Conservation (phyloP, 2,888 invertebrate genomes). For the Saturnia japonica region DNA sequence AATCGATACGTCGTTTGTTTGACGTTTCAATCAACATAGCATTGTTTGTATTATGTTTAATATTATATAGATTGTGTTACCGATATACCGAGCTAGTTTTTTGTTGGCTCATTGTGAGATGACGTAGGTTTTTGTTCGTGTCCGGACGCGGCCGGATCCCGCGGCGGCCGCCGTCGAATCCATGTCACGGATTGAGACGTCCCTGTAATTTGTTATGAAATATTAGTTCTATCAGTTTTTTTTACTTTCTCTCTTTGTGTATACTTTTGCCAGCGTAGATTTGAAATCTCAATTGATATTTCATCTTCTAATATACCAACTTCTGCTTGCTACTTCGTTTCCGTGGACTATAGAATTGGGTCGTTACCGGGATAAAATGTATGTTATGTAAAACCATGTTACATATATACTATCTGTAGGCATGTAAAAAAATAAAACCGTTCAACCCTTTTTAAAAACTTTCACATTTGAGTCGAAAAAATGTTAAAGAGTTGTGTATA, state of each 20-base stretch:
- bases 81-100: conserved; percentile 68
- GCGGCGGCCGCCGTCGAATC: conserved; percentile 30
- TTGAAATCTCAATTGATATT: background rate
- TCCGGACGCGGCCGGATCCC: conserved; percentile 14
- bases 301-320: background rate
- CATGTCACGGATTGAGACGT: conserved; percentile 59
- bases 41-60: conserved; percentile 81
- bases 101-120: conserved; percentile 60
- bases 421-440: too few species aligned
- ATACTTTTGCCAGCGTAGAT: conserved; percentile 4
- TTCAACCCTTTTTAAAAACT: too few species aligned
- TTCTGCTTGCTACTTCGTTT: too few species aligned
- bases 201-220: conserved; percentile 67
- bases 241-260: background rate
- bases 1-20: conserved; percentile 74
- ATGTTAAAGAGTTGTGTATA: too few species aligned
- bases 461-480: too few species aligned
- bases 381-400: too few species aligned
- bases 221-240: conserved; percentile 52
- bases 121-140: conserved; percentile 61
- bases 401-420: too few species aligned
- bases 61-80: conserved; percentile 79
- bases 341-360: too few species aligned
- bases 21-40: conserved; percentile 80
- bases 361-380: too few species aligned